These are phyloP conservation scores for Lophotis ruficrista DNA, from an alignment of 2,113 vertebrate genomes.

Conservation along the genomic window DNA sequence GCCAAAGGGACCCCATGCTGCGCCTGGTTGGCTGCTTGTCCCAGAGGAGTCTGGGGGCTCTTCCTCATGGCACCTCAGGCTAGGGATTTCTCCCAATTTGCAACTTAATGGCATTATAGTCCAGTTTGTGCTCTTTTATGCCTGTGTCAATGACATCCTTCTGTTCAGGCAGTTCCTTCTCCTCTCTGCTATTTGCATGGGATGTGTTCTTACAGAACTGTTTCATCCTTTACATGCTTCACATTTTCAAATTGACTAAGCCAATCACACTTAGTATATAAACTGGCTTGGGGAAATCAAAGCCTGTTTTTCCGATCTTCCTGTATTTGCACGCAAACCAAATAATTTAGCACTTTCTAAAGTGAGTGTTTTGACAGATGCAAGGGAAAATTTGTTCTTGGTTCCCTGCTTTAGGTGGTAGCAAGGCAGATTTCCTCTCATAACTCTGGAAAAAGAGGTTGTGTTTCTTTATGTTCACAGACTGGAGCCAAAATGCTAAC, in stretches of 20 bases:
- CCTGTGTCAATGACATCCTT: neutral
- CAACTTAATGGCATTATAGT: neutral
- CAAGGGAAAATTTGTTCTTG: neutral
- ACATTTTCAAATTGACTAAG: neutral
- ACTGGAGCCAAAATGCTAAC: neutral
- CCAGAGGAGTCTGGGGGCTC: neutral
- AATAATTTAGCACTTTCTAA: neutral
- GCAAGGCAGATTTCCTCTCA: neutral
- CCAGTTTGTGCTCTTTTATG: neutral
- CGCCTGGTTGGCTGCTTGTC: neutral
- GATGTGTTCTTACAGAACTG: neutral
- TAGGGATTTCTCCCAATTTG: neutral
- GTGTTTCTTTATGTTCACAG: neutral
- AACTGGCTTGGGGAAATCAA: neutral
- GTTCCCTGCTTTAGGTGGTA: neutral
- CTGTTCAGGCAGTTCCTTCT: neutral
- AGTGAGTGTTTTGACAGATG: neutral
- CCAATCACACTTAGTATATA: neutral
- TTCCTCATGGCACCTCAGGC: accelerated
- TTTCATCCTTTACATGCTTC: neutral
- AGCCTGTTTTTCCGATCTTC: neutral
- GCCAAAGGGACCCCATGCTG: neutral
- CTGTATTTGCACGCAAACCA: neutral
- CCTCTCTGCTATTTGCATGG: neutral
- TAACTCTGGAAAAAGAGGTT: neutral